Conservation (phyloP, 1,140 invertebrate species). For the Caenorhabditis latens region DNA sequence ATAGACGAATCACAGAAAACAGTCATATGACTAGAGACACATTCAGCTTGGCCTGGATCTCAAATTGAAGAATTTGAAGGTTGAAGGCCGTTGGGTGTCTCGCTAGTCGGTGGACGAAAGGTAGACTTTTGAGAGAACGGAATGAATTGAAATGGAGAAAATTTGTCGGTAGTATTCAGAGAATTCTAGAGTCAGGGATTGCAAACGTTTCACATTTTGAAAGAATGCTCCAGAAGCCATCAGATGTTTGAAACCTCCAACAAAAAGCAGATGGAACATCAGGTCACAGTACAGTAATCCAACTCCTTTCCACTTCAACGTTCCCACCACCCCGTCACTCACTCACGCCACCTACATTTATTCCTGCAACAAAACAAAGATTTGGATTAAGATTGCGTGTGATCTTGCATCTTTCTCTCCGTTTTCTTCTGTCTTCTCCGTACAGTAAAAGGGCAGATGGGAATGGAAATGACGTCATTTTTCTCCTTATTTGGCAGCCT, state of each 20-base stretch:
- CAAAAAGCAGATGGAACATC: no score
- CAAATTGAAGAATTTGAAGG: not conserved
- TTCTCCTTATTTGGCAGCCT: no score
- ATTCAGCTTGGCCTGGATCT: constrained; percentile 60
- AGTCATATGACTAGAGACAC: constrained; percentile 60
- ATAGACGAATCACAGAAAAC: constrained; percentile 22
- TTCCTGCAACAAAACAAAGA: not conserved
- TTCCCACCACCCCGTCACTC: not conserved
- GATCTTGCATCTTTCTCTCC: not conserved
- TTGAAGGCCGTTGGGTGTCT: constrained; percentile 1
- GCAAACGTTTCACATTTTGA: no score
- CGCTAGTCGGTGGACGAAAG: not conserved
- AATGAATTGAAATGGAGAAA: no score
- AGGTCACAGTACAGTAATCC: no score
- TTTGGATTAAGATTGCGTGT: constrained; percentile 12
- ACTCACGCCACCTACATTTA: not conserved
- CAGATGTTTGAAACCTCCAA: no score
- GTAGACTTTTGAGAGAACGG: not conserved
- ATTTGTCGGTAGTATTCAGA: no score
- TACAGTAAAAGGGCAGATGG: not conserved
- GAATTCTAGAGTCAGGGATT: no score
- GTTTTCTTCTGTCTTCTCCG: not conserved
- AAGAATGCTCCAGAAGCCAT: no score
- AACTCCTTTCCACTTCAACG: no score
- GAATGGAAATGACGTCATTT: no score